Evolutionary conservation across 2,113 vertebrate genomes (phyloP), one percentile per base, ranked within the genome.

Genomic region (Tyto alba): DNA sequence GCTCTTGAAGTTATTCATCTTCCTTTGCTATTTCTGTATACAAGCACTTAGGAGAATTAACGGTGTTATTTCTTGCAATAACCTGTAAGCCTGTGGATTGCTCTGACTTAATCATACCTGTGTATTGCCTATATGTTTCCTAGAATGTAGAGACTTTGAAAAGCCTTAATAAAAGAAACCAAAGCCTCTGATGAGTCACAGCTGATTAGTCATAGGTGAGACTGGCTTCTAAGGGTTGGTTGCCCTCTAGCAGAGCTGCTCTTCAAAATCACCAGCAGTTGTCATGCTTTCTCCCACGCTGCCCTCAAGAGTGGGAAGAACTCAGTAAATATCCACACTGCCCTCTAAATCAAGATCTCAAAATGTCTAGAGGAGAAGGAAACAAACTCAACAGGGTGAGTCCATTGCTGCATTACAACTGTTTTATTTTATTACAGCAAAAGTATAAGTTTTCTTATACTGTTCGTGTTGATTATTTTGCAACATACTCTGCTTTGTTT

Each of bases 121-220:
- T 74, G 40, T 53, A 67, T 41, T 87, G 56, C 80, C 73, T 76
- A 7, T 53, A 13, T 25, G 76, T 80, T 83, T 90, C 67, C 68
- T 78, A 81, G 43, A 83, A 55, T 53, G 47, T 16, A 59, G 64
- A 59, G 55, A n/a, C 55, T 89, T 67, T 93, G 90, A 94, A 95
- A 92, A 93, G 76, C 62, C 73, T 84, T 81, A 92, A 89, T 85
- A 85, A 90, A 95, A 81, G 88, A 41, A 93, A 67, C 4, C 36
- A 68, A 91, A 95, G 45, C 85, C 53, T 94, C 53, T 8, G 45
- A 29, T 96, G 95, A 96, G 85, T 96, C 93, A 95, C 50, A 85
- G 62, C 16, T 7, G 76, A 79, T 96, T 93, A 96, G 72, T 96
- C 92, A 96, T 21, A 88, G 76, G 60, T 90, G 60, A 88, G 95